Evolutionary conservation across 2,888 invertebrate species (phyloP).

Genomic region (Ischnura elegans): DNA sequence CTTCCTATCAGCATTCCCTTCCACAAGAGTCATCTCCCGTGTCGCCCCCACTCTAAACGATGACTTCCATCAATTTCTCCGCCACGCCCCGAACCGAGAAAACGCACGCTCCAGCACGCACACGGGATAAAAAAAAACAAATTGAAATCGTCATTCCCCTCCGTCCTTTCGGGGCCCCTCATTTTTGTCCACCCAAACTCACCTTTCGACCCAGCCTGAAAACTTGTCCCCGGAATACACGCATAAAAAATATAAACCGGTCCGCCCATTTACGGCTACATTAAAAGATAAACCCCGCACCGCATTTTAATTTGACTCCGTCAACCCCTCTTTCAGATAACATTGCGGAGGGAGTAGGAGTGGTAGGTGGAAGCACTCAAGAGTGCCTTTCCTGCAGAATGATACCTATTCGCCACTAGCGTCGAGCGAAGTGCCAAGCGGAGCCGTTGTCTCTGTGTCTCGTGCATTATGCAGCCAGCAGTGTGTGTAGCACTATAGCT

Average conservation of each 20-base stretch:
- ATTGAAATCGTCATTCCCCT: background rate
- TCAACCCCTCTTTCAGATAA: background rate
- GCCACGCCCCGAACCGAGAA: background rate
- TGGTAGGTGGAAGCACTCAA: background rate
- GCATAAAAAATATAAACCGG: background rate
- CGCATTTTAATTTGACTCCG: conserved; percentile 12
- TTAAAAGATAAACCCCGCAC: background rate
- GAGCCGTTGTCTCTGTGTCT: background rate
- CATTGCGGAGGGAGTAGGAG: background rate
- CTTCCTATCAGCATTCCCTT: conserved; percentile 40
- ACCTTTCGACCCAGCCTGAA: background rate
- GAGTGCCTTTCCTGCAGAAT: background rate
- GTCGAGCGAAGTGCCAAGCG: background rate
- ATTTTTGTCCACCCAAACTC: conserved; percentile 16
- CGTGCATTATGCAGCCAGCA: too few relatives aligned
- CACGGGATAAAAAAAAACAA: background rate
- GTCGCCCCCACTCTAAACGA: conserved; percentile 14
- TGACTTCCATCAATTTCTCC: conserved; percentile 30
- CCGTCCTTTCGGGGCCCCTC: background rate
- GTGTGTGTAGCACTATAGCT: too few relatives aligned
- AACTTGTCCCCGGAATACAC: background rate
- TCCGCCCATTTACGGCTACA: background rate
- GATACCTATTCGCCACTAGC: background rate
- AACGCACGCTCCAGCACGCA: too few relatives aligned
- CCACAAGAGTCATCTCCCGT: conserved; percentile 10